Evolutionary conservation across 1,140 invertebrate species (phyloP), one percentile per base, ranked within the genome.

Genomic region (Trypoxylus dichotomus): DNA sequence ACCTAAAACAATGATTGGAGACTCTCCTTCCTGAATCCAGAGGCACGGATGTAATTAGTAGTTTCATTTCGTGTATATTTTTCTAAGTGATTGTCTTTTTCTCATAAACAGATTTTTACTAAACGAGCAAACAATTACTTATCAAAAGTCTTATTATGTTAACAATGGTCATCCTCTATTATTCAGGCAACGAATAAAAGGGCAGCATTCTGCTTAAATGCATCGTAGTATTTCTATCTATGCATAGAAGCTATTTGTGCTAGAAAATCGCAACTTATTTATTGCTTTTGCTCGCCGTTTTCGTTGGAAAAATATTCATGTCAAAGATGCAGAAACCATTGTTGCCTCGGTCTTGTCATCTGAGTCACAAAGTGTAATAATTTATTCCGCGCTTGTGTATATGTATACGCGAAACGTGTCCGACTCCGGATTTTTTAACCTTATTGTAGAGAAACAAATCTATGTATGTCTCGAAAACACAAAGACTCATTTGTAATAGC

Each of bases 401-500:
- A 32, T 21, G 47, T 54, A 68, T 68, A 68, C 60, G 60, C 24
- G 60, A 68, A 68, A 68, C 60, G 60, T 68, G 60, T 68, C 60
- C 60, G 60, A 68, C 60, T 68, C 10, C 13, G 60, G 60, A 68
- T 24, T 29, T 68, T 68, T 68, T 24, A 13, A 29, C 60, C 60
- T 68, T 68, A 68, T 68, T 68, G 10, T 8, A 68, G 25, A 29
- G 60, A 68, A 68, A 29, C 60, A 68, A 29, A 68, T 68, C 60
- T 68, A 10, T 68, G 60, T 24, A 68, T 24, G 60, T 68, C 60
- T 68, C 5, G 60, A 0, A 68, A 68, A 68, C 60, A 68, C 60
- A 68, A 68, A 68, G 60, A 68, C 60, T 68, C 60, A 68, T 68
- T 68, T 68, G 60, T 68, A 68, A 68, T 68, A 68, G 60, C 60